A percentile compares a stretch with the other conserved stretches of the same genome.
phyloP scores from a whole-genome alignment of 2,113 vertebrate species.

The Bujurquina vittata region DNA sequence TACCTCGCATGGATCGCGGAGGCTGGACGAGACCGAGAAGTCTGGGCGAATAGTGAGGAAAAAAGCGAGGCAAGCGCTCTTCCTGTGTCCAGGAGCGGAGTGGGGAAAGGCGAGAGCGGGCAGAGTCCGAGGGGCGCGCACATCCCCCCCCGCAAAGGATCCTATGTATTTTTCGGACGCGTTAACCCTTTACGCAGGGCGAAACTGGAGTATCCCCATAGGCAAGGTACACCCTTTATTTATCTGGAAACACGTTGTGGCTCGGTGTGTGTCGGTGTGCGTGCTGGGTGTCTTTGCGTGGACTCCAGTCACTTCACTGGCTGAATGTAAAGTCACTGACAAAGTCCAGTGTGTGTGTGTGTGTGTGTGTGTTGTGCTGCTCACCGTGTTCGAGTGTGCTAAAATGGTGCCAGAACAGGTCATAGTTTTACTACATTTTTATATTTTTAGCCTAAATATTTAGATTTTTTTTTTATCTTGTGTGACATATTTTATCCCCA shows the following conservation, averaged over 20 bases:
- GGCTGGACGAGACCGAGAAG: slow-evolving; percentile 35
- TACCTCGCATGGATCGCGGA: slow-evolving; percentile 23
- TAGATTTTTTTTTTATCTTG: too few species aligned
- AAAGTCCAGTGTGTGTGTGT: slow-evolving; percentile 16
- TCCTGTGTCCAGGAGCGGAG: not conserved
- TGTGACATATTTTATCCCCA: too few species aligned
- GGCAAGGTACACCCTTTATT: slow-evolving; percentile 62
- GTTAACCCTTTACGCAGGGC: slow-evolving; percentile 51
- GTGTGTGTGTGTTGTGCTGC: not conserved
- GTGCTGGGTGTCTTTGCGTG: not conserved
- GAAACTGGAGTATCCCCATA: slow-evolving; percentile 72
- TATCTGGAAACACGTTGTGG: not conserved
- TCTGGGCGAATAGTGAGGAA: slow-evolving; percentile 40
- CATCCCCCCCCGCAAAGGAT: slow-evolving; percentile 41
- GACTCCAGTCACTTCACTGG: slow-evolving; percentile 42
- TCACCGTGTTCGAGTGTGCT: slow-evolving; percentile 11
- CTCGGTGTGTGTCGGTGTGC: not conserved
- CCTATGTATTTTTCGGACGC: slow-evolving; percentile 54
- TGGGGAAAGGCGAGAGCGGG: not conserved
- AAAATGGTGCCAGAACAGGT: slow-evolving; percentile 23
- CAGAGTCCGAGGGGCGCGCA: slow-evolving; percentile 23
- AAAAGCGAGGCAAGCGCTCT: not conserved
- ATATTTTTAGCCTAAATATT: too few species aligned
- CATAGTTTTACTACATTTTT: slow-evolving; percentile 12
- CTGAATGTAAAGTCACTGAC: slow-evolving; percentile 47